A percentile compares a stretch with the other conserved stretches of the same genome.
phyloP scores from a whole-genome alignment of 1,140 invertebrate genomes.

The Lordiphosa mommai region DNA sequence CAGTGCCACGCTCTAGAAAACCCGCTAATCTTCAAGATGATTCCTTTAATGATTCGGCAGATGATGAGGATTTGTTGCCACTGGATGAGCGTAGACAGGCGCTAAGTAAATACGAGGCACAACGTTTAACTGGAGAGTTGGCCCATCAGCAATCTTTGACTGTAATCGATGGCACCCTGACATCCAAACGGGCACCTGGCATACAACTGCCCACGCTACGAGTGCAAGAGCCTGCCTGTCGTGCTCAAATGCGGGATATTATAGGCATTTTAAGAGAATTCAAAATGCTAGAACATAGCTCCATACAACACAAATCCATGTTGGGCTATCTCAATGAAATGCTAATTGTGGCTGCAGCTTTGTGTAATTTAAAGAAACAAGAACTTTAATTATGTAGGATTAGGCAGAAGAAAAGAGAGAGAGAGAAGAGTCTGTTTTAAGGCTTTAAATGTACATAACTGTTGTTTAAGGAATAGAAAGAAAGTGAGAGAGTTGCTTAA shows the following conservation, averaged over 20 bases:
- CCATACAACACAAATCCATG: slow-evolving; percentile 49
- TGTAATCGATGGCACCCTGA: slow-evolving; percentile 54
- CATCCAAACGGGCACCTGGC: slow-evolving; percentile 47
- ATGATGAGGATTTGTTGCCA: slow-evolving; percentile 22
- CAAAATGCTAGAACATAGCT: slow-evolving; percentile 56
- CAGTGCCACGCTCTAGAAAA: slow-evolving; percentile 25
- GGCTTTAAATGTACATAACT: slow-evolving; percentile 15
- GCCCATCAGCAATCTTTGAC: slow-evolving; percentile 54
- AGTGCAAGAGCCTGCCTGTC: slow-evolving; percentile 55
- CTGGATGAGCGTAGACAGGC: slow-evolving; percentile 4
- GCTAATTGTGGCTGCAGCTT: slow-evolving; percentile 55
- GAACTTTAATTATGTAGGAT: slow-evolving; percentile 10
- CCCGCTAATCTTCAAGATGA: background rate
- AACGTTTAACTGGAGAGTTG: slow-evolving; percentile 50
- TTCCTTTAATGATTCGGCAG: slow-evolving; percentile 1
- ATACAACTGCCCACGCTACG: slow-evolving; percentile 61
- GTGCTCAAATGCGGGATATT: slow-evolving; percentile 55
- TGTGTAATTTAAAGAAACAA: slow-evolving; percentile 68
- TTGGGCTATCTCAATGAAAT: slow-evolving; percentile 72
- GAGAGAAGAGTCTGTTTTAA: slow-evolving; percentile 40
- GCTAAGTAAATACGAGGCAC: slow-evolving; percentile 49
- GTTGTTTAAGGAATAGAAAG: background rate
- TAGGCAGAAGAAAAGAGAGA: background rate
- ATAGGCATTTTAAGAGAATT: slow-evolving; percentile 60
- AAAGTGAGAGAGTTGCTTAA: background rate